These are phyloP conservation scores for Coleophora deauratella DNA, from an alignment of 2,888 invertebrate genomes.

Conservation along the genomic window DNA sequence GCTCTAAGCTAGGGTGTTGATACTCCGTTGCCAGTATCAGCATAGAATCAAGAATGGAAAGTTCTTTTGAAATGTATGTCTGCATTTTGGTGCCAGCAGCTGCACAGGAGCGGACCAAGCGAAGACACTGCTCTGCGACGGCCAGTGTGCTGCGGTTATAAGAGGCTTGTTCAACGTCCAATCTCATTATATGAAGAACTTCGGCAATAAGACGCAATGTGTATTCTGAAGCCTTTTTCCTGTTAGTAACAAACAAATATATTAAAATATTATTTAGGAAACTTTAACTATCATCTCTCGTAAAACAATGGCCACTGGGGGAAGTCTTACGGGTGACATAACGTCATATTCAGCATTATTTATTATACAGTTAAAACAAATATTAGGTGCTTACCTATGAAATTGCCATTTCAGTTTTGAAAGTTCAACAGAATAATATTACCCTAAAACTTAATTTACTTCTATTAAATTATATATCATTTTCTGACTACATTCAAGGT, in stretches of 20 bases:
- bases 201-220: slow-evolving; percentile 65
- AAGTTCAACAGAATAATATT: no score
- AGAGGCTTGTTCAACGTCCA: slow-evolving; percentile 64
- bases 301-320: no score
- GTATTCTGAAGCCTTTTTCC: slow-evolving; percentile 69
- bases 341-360: no score
- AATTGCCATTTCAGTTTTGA: no score
- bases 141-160: slow-evolving; percentile 65
- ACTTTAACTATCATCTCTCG: no score
- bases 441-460: no score
- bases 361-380: no score
- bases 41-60: slow-evolving; percentile 65
- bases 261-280: no score
- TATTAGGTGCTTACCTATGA: no score
- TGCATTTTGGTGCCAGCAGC: slow-evolving; percentile 70
- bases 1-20: slow-evolving; percentile 58
- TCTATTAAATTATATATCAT: no score
- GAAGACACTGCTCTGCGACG: slow-evolving; percentile 67
- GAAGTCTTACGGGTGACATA: no score
- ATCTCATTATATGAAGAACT: slow-evolving; percentile 65
- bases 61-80: slow-evolving; percentile 66
- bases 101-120: slow-evolving; percentile 69
- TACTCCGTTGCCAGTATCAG: slow-evolving; percentile 60
- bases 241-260: slow-evolving; percentile 25
- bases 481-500: no score